Evolutionary conservation across 1,140 invertebrate species (phyloP).

Genomic region (Nomia melanderi): DNA sequence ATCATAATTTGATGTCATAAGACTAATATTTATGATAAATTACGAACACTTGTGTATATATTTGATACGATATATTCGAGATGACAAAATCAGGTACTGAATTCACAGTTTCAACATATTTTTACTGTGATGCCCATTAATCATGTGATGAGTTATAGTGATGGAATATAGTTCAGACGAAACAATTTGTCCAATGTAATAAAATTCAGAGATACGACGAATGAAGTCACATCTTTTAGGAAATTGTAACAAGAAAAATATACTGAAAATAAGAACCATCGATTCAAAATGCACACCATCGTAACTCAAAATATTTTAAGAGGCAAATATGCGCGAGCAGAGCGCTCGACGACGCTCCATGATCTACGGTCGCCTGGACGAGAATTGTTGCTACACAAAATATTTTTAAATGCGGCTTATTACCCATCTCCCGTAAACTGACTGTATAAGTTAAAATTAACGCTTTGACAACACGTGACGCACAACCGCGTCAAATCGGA

Average conservation of each 20-base stretch:
- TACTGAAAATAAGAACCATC: neutral
- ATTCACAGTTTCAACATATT: too few species aligned
- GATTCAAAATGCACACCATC: slow-evolving; percentile 2
- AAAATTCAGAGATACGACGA: neutral
- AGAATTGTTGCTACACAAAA: neutral
- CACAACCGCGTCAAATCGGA: neutral
- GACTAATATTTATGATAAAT: too few species aligned
- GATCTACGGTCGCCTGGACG: neutral
- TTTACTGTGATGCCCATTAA: too few species aligned
- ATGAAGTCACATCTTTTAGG: neutral
- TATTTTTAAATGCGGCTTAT: slow-evolving; percentile 32
- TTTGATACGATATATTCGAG: too few species aligned
- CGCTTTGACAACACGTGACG: slow-evolving; percentile 28
- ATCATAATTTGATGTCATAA: too few species aligned
- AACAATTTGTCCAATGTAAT: too few species aligned
- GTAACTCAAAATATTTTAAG: slow-evolving; percentile 9
- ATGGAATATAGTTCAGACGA: too few species aligned
- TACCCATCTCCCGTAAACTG: slow-evolving; percentile 13
- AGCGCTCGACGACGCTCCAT: neutral
- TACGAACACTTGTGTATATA: too few species aligned
- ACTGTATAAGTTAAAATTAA: slow-evolving; percentile 29
- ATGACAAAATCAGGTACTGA: too few species aligned
- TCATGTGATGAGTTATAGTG: too few species aligned
- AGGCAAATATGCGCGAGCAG: neutral
- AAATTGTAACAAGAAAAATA: neutral